Percentiles rank a stretch among this genome's conserved stretches.
Evolutionary conservation across 2,888 invertebrate species (phyloP).

Genomic region (Rhimphoctona megacephalus): DNA sequence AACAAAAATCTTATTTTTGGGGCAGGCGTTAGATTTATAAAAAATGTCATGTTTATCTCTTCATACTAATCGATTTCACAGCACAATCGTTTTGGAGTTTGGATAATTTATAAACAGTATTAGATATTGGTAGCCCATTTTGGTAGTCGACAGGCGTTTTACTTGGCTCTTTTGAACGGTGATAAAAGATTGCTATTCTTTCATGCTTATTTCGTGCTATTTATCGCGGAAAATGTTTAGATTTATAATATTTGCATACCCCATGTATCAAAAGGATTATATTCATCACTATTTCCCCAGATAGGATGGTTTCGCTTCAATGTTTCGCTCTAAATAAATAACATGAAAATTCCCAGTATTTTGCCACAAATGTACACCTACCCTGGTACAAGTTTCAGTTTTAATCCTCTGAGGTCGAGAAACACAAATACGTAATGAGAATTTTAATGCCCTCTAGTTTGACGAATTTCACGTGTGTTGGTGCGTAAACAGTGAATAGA

Average conservation of each 20-base stretch:
- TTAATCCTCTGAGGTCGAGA: background rate
- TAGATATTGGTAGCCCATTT: too few relatives aligned
- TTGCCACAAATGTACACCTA: background rate
- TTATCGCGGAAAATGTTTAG: background rate
- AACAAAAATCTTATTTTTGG: background rate
- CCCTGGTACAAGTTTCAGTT: background rate
- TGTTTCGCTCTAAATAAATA: background rate
- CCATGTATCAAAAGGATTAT: background rate
- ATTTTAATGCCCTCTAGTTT: background rate
- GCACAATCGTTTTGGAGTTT: too few relatives aligned
- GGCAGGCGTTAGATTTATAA: background rate
- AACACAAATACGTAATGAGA: background rate
- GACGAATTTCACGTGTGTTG: background rate
- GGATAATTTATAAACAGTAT: too few relatives aligned
- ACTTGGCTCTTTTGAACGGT: too few relatives aligned
- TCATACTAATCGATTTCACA: background rate
- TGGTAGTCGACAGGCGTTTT: too few relatives aligned
- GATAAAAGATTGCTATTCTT: too few relatives aligned
- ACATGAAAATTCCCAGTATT: background rate
- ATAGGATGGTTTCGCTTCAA: background rate
- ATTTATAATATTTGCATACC: background rate
- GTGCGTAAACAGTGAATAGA: conserved; percentile 14
- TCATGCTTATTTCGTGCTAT: too few relatives aligned
- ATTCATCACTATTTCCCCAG: background rate
- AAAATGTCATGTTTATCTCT: background rate